Percentiles rank a stretch among this genome's conserved stretches.
Evolutionary conservation across 2,888 invertebrate genomes (phyloP).

Genomic region (Liopterus haemorrhoidalis): DNA sequence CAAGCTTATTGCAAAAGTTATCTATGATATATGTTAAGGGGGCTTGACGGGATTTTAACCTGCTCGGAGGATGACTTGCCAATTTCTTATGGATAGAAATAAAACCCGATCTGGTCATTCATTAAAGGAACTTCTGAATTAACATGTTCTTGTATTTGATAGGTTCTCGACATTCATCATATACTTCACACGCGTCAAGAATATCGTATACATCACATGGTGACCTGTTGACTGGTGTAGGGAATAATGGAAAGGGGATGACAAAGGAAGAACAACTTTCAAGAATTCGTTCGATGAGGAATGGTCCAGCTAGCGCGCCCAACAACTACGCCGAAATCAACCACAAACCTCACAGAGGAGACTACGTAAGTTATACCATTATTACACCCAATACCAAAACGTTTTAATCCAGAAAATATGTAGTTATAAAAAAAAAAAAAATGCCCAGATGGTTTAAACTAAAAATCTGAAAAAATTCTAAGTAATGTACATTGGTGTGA

Average conservation of each 20-base stretch:
- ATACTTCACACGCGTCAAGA: slow-evolving; percentile 90
- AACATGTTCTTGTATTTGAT: slow-evolving; percentile 27
- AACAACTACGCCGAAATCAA: slow-evolving; percentile 56
- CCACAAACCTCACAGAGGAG: slow-evolving; percentile 61
- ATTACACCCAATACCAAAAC: too few relatives aligned
- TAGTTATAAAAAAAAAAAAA: too few relatives aligned
- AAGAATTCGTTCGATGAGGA: slow-evolving; percentile 68
- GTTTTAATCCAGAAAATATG: too few relatives aligned
- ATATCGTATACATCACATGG: slow-evolving; percentile 92
- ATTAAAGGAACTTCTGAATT: background rate
- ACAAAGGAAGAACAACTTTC: slow-evolving; percentile 83
- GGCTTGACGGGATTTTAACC: too few relatives aligned
- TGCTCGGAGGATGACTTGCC: too few relatives aligned
- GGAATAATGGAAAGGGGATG: slow-evolving; percentile 55
- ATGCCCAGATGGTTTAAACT: too few relatives aligned
- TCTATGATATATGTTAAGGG: too few relatives aligned
- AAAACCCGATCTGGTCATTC: slow-evolving; percentile 2
- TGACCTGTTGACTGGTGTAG: slow-evolving; percentile 73
- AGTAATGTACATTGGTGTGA: too few relatives aligned
- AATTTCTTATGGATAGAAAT: background rate
- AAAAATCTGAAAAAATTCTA: too few relatives aligned
- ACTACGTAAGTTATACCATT: slow-evolving; percentile 57
- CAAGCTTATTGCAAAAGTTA: too few relatives aligned
- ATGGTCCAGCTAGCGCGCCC: slow-evolving; percentile 51
- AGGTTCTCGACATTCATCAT: slow-evolving; percentile 89